Base-by-base conservation (phyloP, 2,797 vertebrate genomes). In the Chaenodraco wilsoni region DNA sequence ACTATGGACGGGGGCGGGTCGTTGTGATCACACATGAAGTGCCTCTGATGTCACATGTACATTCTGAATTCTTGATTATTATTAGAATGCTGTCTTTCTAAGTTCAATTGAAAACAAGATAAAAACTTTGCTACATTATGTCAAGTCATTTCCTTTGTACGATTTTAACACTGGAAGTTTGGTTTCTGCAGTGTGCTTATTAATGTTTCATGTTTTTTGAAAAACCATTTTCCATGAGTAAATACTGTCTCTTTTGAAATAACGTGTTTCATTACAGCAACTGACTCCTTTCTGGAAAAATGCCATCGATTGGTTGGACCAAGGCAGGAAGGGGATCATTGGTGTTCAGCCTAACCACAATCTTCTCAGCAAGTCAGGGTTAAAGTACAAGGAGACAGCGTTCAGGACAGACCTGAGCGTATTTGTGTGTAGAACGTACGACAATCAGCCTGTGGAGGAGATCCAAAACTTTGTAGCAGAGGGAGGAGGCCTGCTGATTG, bases 391-490 rank as follows among this genome's bases (percentile, higher is more conserved):
- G 66, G 60, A 77, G 21, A 89, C 91, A 0, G 17, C 40, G 12
- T 89, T 96, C 76, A 91, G 46, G 4, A 8, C 80, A 3, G 90
- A 88, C 58, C 55, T 96, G 43, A 86, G 89, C 0, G 93, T 96
- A 8, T 96, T 91, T 55, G 95, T 96, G 51, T 94, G 94, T 19
- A 72, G 0, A 0, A 89, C 92, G 0, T 95, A 95, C 58, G 82
- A 72, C 19, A 76, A 83, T 58, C 21, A 69, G 4, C 81, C 93
- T 2, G 62, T 72, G 3, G 49, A 87, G 33, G 82, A 94, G 58
- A 95, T 97, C 58, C 91, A 92, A 48, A 67, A 95, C 40, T 96
- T 96, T 88, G 96, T 97, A 54, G 94, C 95, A 0, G 95, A 96
- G 80, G 96, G 96, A 1, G 94, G 96, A 43, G 95, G 95, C 3